Evolutionary conservation across 1,140 invertebrate genomes (phyloP).

Genomic region (Drosophila aff.): DNA sequence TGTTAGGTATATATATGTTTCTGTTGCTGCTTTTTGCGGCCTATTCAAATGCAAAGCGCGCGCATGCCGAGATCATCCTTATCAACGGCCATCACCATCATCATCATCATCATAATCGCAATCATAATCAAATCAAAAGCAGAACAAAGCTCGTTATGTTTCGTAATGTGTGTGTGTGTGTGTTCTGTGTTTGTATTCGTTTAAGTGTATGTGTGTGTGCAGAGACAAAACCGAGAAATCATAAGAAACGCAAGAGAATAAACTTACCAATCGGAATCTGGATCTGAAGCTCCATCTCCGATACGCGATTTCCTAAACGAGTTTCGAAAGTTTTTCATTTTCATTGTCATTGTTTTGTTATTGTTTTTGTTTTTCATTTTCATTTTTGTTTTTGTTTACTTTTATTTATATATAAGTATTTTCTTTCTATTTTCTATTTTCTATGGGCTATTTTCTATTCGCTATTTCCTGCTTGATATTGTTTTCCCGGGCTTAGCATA

Average conservation of each 20-base stretch:
- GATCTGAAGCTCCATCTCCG: slow-evolving; percentile 84
- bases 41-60: slow-evolving; percentile 77
- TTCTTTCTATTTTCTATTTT: slow-evolving; percentile 13
- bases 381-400: slow-evolving; percentile 14
- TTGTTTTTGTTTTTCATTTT: slow-evolving; percentile 13
- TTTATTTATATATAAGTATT: slow-evolving; percentile 1
- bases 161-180: slow-evolving; percentile 3
- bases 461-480: slow-evolving; percentile 5
- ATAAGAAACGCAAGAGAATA: slow-evolving; percentile 58
- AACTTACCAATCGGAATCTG: slow-evolving; percentile 85
- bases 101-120: slow-evolving; percentile 43
- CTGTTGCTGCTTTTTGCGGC: slow-evolving; percentile 34
- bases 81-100: slow-evolving; percentile 42
- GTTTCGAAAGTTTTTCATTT: slow-evolving; percentile 66
- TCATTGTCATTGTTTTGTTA: slow-evolving; percentile 35
- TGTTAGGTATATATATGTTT: slow-evolving; percentile 16
- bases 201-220: slow-evolving; percentile 37
- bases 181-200: slow-evolving; percentile 12
- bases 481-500: slow-evolving; percentile 19
- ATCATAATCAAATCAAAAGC: slow-evolving; percentile 59
- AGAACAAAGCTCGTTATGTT: slow-evolving; percentile 60
- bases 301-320: slow-evolving; percentile 84
- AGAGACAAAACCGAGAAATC: slow-evolving; percentile 66
- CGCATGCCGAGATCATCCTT: slow-evolving; percentile 70
- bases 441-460: not conserved